Base-by-base conservation (phyloP, 2,797 vertebrate genomes). In the Decapterus maruadsi region DNA sequence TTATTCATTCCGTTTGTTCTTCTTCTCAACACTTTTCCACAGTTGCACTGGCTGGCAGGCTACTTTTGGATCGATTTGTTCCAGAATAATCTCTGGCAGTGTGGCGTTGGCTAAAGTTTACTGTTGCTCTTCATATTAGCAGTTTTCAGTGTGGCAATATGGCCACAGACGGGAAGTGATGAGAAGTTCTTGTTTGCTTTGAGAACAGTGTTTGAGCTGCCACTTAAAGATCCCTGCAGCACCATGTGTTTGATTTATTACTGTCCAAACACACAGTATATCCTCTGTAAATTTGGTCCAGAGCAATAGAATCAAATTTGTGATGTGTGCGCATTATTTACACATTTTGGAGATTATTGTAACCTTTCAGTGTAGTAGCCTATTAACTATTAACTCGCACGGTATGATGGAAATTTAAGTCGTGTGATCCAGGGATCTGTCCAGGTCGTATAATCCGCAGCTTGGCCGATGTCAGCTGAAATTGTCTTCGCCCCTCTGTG, bases 1-100 rank as follows among this genome's bases (percentile, higher is more conserved):
- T 92, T 92, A 92, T 94, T 94, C 93, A 91, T 94, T 94, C 90
- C 75, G 78, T 93, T 93, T 93, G 89, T 94, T 94, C 93, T 89
- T 87, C 85, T 74, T 72, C 76, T 90, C 87, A 77, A 90, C 90
- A 87, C 85, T 90, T 90, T 90, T 86, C 81, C 88, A 84, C 84
- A 88, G 85, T 88, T 82, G 90, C 88, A 83, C 65, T 26, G 86
- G 84, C 82, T 85, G 89, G 87, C 88, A 89, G 86, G 81, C 84
- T 78, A 87, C 90, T 88, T 89, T 88, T 87, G 87, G 90, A 94
- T 94, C 87, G 74, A 93, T 94, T 93, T 85, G 92, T 92, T 93
- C 88, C 90, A 89, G 87, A 88, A 90, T 89, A 89, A 91, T 91
- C 75, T 86, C 89, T 83, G 86, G 85, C 81, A 79, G 81, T 80